Evolutionary conservation across 2,888 invertebrate species (phyloP).

Genomic region (Drosophila algonquin): DNA sequence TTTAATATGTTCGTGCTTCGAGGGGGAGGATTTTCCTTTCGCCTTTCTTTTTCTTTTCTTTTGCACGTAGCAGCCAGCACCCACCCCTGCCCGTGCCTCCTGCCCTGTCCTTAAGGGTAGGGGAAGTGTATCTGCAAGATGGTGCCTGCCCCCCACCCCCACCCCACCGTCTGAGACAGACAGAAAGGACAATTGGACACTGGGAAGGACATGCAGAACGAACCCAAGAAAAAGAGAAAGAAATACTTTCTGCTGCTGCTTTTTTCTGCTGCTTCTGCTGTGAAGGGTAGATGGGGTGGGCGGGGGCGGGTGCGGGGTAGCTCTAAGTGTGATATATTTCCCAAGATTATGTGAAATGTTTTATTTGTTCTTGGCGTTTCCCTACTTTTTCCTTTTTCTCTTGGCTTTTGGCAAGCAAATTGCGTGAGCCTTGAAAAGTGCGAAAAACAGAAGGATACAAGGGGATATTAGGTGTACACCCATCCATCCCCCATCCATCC

Average conservation of each 20-base stretch:
- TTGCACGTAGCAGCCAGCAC: constrained; percentile 77
- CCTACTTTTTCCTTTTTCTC: constrained; percentile 43
- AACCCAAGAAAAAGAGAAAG: constrained; percentile 39
- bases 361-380: constrained; percentile 76
- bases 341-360: constrained; percentile 84
- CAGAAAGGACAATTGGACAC: constrained; percentile 37
- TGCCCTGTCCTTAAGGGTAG: too few relatives aligned
- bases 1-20: constrained; percentile 78
- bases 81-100: constrained; percentile 28
- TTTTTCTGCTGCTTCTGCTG: constrained; percentile 45
- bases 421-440: constrained; percentile 68
- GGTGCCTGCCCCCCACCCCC: constrained; percentile 57
- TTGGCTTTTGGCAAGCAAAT: constrained; percentile 67
- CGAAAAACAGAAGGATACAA: constrained; percentile 11
- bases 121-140: constrained; percentile 71
- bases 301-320: constrained; percentile 13
- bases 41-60: constrained; percentile 56
- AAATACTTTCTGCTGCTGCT: constrained; percentile 32
- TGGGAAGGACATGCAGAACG: constrained; percentile 8
- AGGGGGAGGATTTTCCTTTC: constrained; percentile 45
- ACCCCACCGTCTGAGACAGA: constrained; percentile 16
- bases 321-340: constrained; percentile 84
- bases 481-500: constrained; percentile 6
- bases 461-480: constrained; percentile 41
- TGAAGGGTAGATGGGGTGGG: constrained; percentile 8